Evolutionary conservation across 2,888 invertebrate species (phyloP).

Genomic region (Chelonus formosanus): DNA sequence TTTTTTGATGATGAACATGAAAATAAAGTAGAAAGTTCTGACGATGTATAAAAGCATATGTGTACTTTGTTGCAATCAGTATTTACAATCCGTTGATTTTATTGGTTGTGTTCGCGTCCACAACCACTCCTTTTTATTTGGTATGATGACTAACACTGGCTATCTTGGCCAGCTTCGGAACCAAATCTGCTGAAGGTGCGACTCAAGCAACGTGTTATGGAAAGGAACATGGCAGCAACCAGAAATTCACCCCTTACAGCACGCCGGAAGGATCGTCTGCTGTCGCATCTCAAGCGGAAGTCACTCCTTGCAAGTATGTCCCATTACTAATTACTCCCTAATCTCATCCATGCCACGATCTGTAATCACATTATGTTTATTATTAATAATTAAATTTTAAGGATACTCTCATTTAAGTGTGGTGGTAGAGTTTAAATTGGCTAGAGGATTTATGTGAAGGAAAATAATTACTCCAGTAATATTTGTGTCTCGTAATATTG

Average conservation of each 20-base stretch:
- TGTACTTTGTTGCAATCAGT: conserved; percentile 14
- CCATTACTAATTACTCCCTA: conserved; percentile 43
- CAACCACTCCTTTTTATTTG: conserved; percentile 40
- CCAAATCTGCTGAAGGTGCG: conserved; percentile 95
- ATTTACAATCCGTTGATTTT: neutral
- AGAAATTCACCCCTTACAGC: conserved; percentile 89
- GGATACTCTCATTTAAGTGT: neutral
- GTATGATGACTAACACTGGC: conserved; percentile 62
- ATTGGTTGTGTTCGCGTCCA: conserved; percentile 21
- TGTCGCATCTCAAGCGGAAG: conserved; percentile 79
- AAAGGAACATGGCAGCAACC: conserved; percentile 70
- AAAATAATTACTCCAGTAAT: no score
- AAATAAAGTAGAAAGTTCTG: conserved; percentile 29
- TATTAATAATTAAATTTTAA: conserved; percentile 8
- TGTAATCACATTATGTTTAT: conserved; percentile 1
- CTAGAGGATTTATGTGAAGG: no score
- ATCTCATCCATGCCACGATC: conserved; percentile 22
- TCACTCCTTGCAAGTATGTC: conserved; percentile 71
- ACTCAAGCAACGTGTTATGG: conserved; percentile 93
- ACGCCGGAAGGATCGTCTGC: conserved; percentile 79
- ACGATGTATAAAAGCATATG: conserved; percentile 31
- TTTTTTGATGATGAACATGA: neutral
- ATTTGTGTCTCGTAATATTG: no score
- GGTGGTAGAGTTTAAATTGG: no score
- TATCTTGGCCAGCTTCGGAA: conserved; percentile 83